Conservation (phyloP, 2,888 invertebrate genomes). For the Malachius bipustulatus region DNA sequence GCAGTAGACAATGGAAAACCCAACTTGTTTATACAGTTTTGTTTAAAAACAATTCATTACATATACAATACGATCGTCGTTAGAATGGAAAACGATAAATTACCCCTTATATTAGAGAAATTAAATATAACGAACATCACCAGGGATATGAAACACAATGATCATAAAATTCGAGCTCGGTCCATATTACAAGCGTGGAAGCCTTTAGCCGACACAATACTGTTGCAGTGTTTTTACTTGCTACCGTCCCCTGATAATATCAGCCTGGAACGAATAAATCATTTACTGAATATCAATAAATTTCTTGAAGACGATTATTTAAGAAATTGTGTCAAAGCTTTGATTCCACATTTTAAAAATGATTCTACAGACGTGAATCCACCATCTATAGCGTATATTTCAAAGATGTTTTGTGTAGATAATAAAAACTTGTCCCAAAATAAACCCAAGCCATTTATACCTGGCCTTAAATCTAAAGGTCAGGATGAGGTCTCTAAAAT, state of each 20-base stretch:
- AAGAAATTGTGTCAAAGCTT: slow-evolving; percentile 57
- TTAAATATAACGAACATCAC: slow-evolving; percentile 64
- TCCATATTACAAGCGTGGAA: slow-evolving; percentile 82
- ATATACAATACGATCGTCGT: slow-evolving; percentile 74
- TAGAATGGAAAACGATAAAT: slow-evolving; percentile 62
- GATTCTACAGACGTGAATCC: slow-evolving; percentile 38
- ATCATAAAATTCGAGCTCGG: slow-evolving; percentile 65
- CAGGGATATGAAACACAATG: slow-evolving; percentile 67
- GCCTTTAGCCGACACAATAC: slow-evolving; percentile 69
- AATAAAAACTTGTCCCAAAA: slow-evolving; percentile 65
- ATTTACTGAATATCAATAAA: slow-evolving; percentile 59
- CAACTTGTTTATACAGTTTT: slow-evolving; percentile 83
- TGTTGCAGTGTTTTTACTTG: slow-evolving; percentile 67
- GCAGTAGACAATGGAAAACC: slow-evolving; percentile 88
- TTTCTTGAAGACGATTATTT: slow-evolving; percentile 47
- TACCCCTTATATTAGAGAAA: slow-evolving; percentile 57
- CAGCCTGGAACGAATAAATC: slow-evolving; percentile 63
- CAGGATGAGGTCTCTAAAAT: slow-evolving; percentile 8
- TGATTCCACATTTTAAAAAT: slow-evolving; percentile 23
- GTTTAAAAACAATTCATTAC: slow-evolving; percentile 83
- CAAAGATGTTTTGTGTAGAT: slow-evolving; percentile 85
- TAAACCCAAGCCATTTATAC: slow-evolving; percentile 60
- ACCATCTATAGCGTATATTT: slow-evolving; percentile 63
- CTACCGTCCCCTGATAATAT: slow-evolving; percentile 76
- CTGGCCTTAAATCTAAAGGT: slow-evolving; percentile 35